Evolutionary conservation across 2,797 vertebrate species (phyloP), one percentile per base, ranked within the genome.

Genomic region (Fundulus diaphanus): DNA sequence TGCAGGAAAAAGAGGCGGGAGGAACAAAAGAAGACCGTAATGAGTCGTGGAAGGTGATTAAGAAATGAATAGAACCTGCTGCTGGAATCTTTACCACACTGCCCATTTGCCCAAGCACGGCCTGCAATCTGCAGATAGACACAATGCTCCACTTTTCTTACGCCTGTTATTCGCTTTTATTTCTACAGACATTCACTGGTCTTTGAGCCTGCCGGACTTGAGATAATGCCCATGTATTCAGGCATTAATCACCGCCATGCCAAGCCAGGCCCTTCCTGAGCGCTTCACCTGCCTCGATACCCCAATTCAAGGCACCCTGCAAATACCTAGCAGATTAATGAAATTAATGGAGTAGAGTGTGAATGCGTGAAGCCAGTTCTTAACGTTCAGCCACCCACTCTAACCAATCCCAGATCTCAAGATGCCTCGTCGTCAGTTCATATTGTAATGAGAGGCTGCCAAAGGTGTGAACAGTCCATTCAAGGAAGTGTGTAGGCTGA

Each of bases 31-130:
- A 74, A 85, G 72, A 68, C 89, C 75, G 79, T 92, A 92, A 94
- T 92, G 92, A 93, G 89, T 82, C 87, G 89, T 86, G 89, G 87
- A 92, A 65, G 92, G 92, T 93, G 91, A 93, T 94, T 93, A 93
- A 85, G 87, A 87, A 82, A 86, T 88, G 90, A 94, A 94, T 89
- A 75, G 88, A 67, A 61, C 31, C 77, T 57, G 84, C 68, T 79
- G 84, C 86, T 56, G 81, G 86, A 88, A 81, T 87, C 83, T 83
- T 89, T 80, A 77, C 67, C 77, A 49, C 68, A 71, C 74, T 35
- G 78, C 79, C 78, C 61, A 1, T 71, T 74, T 71, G 84, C 75
- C 80, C 78, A 27, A 7, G 75, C 85, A 86, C 70, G 7, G 87
- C 74, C 93, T 93, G 93, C 89, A 87, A 83, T 89, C 89, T 79